A percentile compares a stretch with the other conserved stretches of the same genome.
These are phyloP conservation scores for Cerastis leucographa DNA, from an alignment of 2,888 invertebrate genomes.

Conservation along the genomic window DNA sequence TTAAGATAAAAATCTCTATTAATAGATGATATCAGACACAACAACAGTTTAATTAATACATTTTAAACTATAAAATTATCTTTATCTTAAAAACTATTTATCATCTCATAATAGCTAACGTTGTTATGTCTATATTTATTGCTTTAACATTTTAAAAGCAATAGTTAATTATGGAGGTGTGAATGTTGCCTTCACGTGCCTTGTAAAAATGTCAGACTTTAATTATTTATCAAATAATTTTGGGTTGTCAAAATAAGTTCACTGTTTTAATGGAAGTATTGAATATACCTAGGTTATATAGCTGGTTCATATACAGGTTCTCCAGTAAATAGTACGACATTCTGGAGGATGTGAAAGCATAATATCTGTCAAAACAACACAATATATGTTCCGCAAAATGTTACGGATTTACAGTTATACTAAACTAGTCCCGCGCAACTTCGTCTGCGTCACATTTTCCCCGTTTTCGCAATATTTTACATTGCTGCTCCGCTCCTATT, in stretches of 20 bases:
- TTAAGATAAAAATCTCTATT: neutral
- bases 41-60: neutral
- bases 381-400: no score
- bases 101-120: constrained; percentile 18
- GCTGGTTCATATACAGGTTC: no score
- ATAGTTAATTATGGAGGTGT: constrained; percentile 41
- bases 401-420: no score
- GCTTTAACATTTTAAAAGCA: constrained; percentile 42
- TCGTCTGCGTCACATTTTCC: no score
- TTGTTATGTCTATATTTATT: constrained; percentile 48
- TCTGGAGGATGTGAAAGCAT: no score
- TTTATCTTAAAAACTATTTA: constrained; percentile 20
- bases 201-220: constrained; percentile 24
- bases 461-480: no score
- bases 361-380: no score
- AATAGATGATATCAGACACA: neutral
- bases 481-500: no score
- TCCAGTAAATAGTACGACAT: no score
- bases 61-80: constrained; percentile 11
- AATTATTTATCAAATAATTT: constrained; percentile 22
- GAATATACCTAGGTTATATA: no score
- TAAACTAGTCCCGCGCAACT: no score
- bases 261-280: no score
- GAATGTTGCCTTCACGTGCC: constrained; percentile 18
- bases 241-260: neutral